phyloP scores from a whole-genome alignment of 2,888 invertebrate species.

The Aphelenchoides bicaudatus region DNA sequence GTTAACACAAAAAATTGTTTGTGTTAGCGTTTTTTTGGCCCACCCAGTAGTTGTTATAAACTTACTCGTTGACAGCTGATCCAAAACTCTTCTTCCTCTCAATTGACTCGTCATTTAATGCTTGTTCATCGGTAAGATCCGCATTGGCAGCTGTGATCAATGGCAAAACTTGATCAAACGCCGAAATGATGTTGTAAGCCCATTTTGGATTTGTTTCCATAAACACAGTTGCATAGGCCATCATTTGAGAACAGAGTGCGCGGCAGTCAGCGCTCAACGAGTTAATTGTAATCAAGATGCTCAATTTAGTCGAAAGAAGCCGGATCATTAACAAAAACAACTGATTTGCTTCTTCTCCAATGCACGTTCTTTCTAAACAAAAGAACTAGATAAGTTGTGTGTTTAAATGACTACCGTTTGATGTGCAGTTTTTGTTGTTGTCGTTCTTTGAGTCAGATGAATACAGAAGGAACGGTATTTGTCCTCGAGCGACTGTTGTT shows the following conservation, averaged over 20 bases:
- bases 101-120: constrained; percentile 10
- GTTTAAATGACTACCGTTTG: too few species aligned
- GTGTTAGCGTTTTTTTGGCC: too few species aligned
- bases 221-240: constrained; percentile 48
- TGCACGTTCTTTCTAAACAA: too few species aligned
- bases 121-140: constrained; percentile 17
- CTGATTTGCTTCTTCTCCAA: constrained; percentile 19
- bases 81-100: neutral
- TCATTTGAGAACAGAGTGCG: constrained; percentile 33
- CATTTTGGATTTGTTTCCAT: constrained; percentile 47
- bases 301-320: constrained; percentile 42
- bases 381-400: too few species aligned
- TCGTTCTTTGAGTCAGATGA: constrained; percentile 60
- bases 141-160: constrained; percentile 42
- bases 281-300: constrained; percentile 27
- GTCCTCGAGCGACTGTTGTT: constrained; percentile 88
- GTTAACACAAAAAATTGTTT: constrained; percentile 15
- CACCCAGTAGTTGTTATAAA: neutral
- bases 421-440: neutral
- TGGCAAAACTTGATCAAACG: constrained; percentile 53
- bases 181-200: constrained; percentile 48
- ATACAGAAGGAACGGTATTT: constrained; percentile 86
- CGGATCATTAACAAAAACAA: constrained; percentile 42
- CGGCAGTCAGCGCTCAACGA: constrained; percentile 5
- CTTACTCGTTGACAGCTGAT: constrained; percentile 10